These are phyloP conservation scores for Macrostomum lignano DNA, from an alignment of 1,140 invertebrate genomes.

Conservation along the genomic window DNA sequence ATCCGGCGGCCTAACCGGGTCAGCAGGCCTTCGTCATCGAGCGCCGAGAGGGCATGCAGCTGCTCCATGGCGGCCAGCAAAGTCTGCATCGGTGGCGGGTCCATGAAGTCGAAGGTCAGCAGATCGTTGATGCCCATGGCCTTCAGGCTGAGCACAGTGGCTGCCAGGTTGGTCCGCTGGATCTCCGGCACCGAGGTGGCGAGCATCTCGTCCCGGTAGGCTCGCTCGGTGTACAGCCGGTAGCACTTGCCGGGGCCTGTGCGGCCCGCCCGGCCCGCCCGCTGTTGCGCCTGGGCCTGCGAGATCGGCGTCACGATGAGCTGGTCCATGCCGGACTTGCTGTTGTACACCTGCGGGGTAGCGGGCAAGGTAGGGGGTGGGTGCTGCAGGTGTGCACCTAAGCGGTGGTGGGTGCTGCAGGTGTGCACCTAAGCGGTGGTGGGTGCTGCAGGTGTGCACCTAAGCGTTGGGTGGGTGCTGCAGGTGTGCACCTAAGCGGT, in stretches of 20 bases:
- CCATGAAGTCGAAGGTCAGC: slow-evolving; percentile 99
- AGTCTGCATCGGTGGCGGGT: slow-evolving; percentile 65
- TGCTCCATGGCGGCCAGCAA: slow-evolving; percentile 88
- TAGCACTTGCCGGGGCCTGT: slow-evolving; percentile 92
- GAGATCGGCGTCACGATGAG: slow-evolving; percentile 93
- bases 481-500: no score
- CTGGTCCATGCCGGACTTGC: slow-evolving; percentile 96
- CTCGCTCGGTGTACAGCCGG: slow-evolving; percentile 84
- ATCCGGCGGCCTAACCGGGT: slow-evolving; percentile 72
- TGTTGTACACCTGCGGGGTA: slow-evolving; percentile 98
- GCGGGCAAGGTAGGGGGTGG: no score
- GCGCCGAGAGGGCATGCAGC: slow-evolving; percentile 71
- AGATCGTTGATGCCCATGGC: slow-evolving; percentile 99
- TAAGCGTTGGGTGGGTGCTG: no score
- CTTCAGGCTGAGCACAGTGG: slow-evolving; percentile 72
- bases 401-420: no score
- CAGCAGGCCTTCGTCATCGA: slow-evolving; percentile 80
- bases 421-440: no score
- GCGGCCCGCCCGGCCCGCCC: slow-evolving; percentile 71
- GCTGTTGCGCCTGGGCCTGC: slow-evolving; percentile 72
- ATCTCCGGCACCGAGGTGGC: slow-evolving; percentile 96
- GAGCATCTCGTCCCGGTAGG: slow-evolving; percentile 91
- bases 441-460: no score
- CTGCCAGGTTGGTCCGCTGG: slow-evolving; percentile 81
- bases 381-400: no score